Evolutionary conservation across 2,888 invertebrate genomes (phyloP).

Genomic region (Odontocerum albicorne): DNA sequence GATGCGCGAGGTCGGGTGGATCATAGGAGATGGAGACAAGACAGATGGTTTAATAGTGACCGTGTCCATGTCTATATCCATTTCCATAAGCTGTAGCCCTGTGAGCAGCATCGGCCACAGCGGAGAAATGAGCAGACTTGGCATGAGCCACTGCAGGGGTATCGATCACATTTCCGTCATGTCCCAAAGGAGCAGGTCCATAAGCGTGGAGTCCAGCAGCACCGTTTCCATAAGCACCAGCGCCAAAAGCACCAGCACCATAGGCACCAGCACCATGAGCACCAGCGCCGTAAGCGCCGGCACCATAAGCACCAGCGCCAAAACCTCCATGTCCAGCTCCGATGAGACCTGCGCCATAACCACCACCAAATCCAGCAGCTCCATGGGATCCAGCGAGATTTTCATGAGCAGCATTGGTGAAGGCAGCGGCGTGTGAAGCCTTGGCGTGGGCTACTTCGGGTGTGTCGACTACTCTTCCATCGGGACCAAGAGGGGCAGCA

Average conservation of each 20-base stretch:
- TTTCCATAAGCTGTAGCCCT: too few species aligned
- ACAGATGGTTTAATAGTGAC: too few species aligned
- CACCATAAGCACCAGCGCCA: too few species aligned
- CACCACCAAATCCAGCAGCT: constrained; percentile 64
- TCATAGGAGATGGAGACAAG: too few species aligned
- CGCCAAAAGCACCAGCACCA: background rate
- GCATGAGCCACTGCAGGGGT: constrained; percentile 65
- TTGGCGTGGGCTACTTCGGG: constrained; percentile 64
- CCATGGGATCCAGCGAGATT: constrained; percentile 61
- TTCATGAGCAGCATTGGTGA: too few species aligned
- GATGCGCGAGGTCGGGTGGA: too few species aligned
- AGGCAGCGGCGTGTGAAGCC: constrained; percentile 46
- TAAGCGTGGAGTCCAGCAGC: background rate
- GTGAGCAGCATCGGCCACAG: constrained; percentile 29
- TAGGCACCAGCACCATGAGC: constrained; percentile 4
- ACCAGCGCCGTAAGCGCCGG: too few species aligned
- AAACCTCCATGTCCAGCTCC: too few species aligned
- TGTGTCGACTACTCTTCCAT: constrained; percentile 62
- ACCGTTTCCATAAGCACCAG: constrained; percentile 6
- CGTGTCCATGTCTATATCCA: too few species aligned
- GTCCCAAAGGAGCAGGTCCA: constrained; percentile 19
- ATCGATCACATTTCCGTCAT: constrained; percentile 18
- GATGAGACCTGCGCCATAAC: constrained; percentile 61
- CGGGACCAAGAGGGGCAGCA: constrained; percentile 50
- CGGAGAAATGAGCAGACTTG: constrained; percentile 45